Base-by-base conservation (phyloP, 1,140 invertebrate genomes). In the Eupristina koningsbergeri region DNA sequence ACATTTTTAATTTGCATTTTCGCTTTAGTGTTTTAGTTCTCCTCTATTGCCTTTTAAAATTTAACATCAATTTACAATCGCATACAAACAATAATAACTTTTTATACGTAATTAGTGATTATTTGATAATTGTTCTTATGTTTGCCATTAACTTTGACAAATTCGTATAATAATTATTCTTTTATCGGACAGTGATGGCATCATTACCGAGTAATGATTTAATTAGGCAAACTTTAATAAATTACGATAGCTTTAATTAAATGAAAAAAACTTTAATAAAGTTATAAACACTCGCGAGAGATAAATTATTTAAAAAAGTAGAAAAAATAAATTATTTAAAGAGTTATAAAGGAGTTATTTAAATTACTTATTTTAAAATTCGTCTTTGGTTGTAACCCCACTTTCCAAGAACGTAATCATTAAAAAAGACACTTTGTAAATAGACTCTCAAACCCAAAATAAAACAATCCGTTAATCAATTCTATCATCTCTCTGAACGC, bases 381-480 rank as follows among this genome's bases (percentile, higher is more conserved):
- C 67, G 13, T 9, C n/a, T 69, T 36, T 8, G 36, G 0, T 41
- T n/a, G n/a, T 71, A 71, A 31, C 36, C 8, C 36, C 36, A 6
- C 1, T 41, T 71, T 71, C 31, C 67, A n/a, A 41, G 22, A 71
- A 77, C 3, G 26, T 8, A 77, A 77, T 47, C 29, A 77, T 34
- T n/a, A 41, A 77, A 77, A 63, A 41, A 63, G 26, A 36, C 41
- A 67, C 22, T 77, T 76, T 78, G 41, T 71, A 83, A 77, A 77
- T 77, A 83, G 45, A 73, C 47, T n/a, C 34, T 53, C 6, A 58
- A 75, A 63, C 31, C 80, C 26, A 78, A 83, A 83, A 83, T 83
- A 78, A 83, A 83, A 71, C 63, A 78, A 78, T 78, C 75, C 47
- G 36, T 83, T 71, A 83, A 83, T 83, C 81, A 83, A 83, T 83